Conservation (phyloP, 2,797 vertebrate genomes). For the Pangasius macronema region DNA sequence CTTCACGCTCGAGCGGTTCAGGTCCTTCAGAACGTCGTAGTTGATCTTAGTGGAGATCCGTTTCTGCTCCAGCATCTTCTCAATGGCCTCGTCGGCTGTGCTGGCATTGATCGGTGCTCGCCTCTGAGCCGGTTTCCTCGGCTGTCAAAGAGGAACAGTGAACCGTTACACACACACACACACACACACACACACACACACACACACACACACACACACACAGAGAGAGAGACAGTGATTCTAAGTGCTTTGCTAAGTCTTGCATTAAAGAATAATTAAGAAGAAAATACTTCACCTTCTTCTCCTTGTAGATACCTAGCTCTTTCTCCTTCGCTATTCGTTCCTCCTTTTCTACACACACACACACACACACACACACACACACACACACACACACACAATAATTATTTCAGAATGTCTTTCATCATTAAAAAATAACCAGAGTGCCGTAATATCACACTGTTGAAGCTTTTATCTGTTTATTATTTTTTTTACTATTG, state of each 20-base stretch:
- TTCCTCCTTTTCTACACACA: slow-evolving; percentile 88
- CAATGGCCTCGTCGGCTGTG: slow-evolving; percentile 94
- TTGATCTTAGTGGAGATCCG: slow-evolving; percentile 96
- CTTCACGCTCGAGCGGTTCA: slow-evolving; percentile 70
- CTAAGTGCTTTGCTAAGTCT: not conserved
- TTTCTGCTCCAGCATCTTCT: slow-evolving; percentile 97
- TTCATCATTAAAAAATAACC: not conserved
- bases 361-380: slow-evolving; percentile 50
- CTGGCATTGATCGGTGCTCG: slow-evolving; percentile 83
- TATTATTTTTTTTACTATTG: not conserved
- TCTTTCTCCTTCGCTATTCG: slow-evolving; percentile 93
- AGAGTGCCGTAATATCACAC: too few species aligned
- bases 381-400: slow-evolving; percentile 15
- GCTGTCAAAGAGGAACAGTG: not conserved
- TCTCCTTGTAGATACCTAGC: slow-evolving; percentile 95
- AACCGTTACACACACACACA: not conserved
- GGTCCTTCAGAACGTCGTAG: slow-evolving; percentile 92
- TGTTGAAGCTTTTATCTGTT: not conserved
- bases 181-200: not conserved
- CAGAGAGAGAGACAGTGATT: not conserved
- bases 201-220: not conserved
- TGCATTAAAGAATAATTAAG: not conserved
- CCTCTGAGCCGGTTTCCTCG: slow-evolving; percentile 74
- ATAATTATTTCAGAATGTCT: not conserved
- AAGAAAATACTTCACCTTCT: slow-evolving; percentile 80